Percentiles rank a stretch among this genome's conserved stretches.
phyloP scores from a whole-genome alignment of 2,888 invertebrate genomes.

The Cactoblastis cactorum region DNA sequence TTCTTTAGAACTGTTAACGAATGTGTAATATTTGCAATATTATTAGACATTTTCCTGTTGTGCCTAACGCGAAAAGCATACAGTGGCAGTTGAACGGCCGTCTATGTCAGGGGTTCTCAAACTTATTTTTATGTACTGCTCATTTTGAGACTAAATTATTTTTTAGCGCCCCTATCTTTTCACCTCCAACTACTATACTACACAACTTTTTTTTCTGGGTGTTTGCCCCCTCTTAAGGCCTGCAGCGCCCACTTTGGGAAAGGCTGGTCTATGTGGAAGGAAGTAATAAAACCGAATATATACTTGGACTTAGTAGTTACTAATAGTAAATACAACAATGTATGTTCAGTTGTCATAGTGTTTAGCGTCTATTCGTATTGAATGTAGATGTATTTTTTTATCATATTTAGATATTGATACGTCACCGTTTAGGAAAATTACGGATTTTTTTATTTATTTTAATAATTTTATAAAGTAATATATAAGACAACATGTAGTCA shows the following conservation, averaged over 20 bases:
- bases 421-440: not conserved
- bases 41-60: not conserved
- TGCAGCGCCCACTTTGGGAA: no score
- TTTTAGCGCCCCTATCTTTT: no score
- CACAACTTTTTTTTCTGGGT: no score
- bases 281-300: conserved; percentile 16
- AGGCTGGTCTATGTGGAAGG: conserved; percentile 19
- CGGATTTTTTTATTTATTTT: not conserved
- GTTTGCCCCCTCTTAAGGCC: no score
- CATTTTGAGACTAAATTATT: no score
- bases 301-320: conserved; percentile 13
- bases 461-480: no score
- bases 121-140: no score
- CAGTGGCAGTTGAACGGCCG: no score
- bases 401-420: not conserved
- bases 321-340: conserved; percentile 17
- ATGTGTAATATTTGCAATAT: conserved; percentile 22
- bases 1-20: conserved; percentile 34
- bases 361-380: conserved; percentile 2
- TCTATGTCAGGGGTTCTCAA: no score
- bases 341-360: conserved; percentile 8
- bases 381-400: conserved; percentile 3
- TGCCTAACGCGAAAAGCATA: no score
- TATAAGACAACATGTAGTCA: no score
- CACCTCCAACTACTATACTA: no score